These are phyloP conservation scores for Spodoptera exigua DNA, from an alignment of 2,888 invertebrate genomes.

Conservation along the genomic window DNA sequence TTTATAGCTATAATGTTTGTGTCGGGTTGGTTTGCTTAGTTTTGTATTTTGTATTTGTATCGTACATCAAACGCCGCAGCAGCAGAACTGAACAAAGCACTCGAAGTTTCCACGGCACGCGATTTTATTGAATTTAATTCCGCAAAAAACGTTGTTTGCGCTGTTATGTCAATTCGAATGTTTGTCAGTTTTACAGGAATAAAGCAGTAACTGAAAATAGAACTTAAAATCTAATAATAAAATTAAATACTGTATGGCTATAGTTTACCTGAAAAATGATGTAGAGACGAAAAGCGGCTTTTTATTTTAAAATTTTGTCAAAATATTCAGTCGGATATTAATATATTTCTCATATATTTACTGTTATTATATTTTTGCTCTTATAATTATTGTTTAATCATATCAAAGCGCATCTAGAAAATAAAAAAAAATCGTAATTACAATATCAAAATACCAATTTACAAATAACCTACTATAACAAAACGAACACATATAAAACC, in stretches of 20 bases:
- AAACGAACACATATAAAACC: too few relatives aligned
- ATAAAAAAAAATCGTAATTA: too few relatives aligned
- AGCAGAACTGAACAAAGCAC: constrained; percentile 49
- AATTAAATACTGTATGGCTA: not conserved
- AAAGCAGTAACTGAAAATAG: constrained; percentile 5
- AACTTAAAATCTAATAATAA: not conserved
- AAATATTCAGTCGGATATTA: too few relatives aligned
- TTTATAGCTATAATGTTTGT: constrained; percentile 32
- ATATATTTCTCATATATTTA: too few relatives aligned
- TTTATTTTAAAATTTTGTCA: too few relatives aligned
- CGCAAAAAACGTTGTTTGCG: constrained; percentile 44
- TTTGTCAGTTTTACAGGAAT: constrained; percentile 30
- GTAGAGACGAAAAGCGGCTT: too few relatives aligned
- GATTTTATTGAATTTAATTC: constrained; percentile 56
- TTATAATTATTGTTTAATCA: too few relatives aligned
- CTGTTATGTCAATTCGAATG: constrained; percentile 35
- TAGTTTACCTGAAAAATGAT: too few relatives aligned
- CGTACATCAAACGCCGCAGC: constrained; percentile 30
- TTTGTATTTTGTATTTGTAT: constrained; percentile 42
- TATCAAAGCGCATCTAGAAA: too few relatives aligned
- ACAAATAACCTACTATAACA: too few relatives aligned
- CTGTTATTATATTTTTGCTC: too few relatives aligned
- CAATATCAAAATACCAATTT: too few relatives aligned
- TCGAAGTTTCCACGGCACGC: constrained; percentile 48
- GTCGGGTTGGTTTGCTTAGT: constrained; percentile 32